Conservation (phyloP, 2,888 invertebrate genomes). For the Miltochrista miniata region DNA sequence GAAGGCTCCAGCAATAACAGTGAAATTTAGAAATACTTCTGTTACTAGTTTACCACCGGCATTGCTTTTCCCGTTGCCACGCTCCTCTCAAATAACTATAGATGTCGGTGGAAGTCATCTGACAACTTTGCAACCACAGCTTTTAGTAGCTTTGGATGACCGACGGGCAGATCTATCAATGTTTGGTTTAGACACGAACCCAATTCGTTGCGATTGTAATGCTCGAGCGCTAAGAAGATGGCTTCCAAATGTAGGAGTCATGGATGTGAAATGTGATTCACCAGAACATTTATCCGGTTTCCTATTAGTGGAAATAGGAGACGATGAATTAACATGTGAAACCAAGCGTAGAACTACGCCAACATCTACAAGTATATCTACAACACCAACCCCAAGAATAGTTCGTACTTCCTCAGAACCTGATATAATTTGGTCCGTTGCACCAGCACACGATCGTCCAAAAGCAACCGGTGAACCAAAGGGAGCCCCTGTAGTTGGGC, state of each 20-base stretch:
- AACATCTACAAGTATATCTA: conserved; percentile 63
- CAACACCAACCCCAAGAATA: conserved; percentile 76
- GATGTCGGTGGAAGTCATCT: conserved; percentile 92
- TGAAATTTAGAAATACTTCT: conserved; percentile 92
- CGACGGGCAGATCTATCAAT: conserved; percentile 89
- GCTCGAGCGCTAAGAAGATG: conserved; percentile 91
- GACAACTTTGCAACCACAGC: conserved; percentile 89
- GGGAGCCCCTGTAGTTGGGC: conserved; percentile 81
- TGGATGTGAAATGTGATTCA: conserved; percentile 85
- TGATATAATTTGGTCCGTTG: conserved; percentile 95
- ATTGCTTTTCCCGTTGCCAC: conserved; percentile 92
- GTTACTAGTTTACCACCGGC: conserved; percentile 90
- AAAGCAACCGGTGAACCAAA: conserved; percentile 84
- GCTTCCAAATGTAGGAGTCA: conserved; percentile 86
- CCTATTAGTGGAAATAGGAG: conserved; percentile 89
- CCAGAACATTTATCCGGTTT: conserved; percentile 89
- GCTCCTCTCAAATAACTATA: conserved; percentile 91
- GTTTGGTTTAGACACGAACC: conserved; percentile 90
- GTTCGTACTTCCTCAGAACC: conserved; percentile 89
- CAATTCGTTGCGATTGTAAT: conserved; percentile 93
- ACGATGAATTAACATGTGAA: conserved; percentile 93
- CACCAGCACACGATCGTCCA: conserved; percentile 87
- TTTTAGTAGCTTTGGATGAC: conserved; percentile 92
- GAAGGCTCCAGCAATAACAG: conserved; percentile 87
- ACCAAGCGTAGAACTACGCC: conserved; percentile 81